phyloP scores from a whole-genome alignment of 2,888 invertebrate genomes.

The Vannuccia rotundouncinata region DNA sequence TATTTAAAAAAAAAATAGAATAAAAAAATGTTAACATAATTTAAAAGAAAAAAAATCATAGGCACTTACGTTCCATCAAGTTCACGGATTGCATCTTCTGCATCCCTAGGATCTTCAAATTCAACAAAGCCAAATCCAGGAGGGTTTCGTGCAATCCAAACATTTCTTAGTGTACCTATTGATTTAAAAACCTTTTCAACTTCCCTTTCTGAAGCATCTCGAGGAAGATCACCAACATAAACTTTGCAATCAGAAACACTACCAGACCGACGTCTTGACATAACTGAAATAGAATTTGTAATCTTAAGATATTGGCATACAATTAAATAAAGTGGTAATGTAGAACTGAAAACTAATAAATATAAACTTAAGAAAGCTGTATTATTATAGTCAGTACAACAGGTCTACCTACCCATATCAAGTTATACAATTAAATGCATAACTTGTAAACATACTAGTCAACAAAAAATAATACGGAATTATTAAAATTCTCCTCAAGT shows the following conservation, averaged over 20 bases:
- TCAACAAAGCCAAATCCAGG: constrained; percentile 76
- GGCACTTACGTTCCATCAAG: constrained; percentile 73
- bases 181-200: constrained; percentile 42
- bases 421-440: too few species aligned
- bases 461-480: too few species aligned
- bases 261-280: constrained; percentile 22
- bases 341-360: too few species aligned
- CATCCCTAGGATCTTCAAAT: constrained; percentile 78
- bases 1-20: too few species aligned
- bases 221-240: constrained; percentile 43
- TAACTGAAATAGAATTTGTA: background rate
- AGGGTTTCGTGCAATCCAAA: constrained; percentile 54
- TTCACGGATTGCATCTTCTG: constrained; percentile 75
- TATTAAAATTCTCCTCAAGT: too few species aligned
- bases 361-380: too few species aligned
- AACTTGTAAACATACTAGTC: too few species aligned
- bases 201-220: constrained; percentile 42
- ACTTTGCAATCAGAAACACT: constrained; percentile 41
- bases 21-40: constrained; percentile 12
- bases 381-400: too few species aligned
- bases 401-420: too few species aligned
- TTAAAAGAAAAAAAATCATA: background rate
- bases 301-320: too few species aligned
- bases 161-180: constrained; percentile 46
- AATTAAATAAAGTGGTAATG: too few species aligned